A percentile compares a stretch with the other conserved stretches of the same genome.
Evolutionary conservation across 2,113 vertebrate species (phyloP).

Genomic region (Ammodytes marinus): DNA sequence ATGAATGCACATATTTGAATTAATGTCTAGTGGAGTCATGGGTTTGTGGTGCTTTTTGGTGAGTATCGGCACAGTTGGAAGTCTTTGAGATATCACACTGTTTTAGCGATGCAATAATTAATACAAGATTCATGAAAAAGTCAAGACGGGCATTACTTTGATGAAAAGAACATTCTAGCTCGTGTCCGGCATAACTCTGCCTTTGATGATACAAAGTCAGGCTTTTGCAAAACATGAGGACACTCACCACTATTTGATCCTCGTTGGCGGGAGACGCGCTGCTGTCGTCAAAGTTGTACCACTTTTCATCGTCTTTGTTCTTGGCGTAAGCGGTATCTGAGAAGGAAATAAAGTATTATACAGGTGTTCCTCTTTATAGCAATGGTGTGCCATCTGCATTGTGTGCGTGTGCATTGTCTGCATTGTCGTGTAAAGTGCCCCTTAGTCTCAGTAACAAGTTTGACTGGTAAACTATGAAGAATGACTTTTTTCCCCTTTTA

Average conservation of each 20-base stretch:
- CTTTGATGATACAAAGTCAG: constrained; percentile 3
- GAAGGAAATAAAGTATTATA: neutral
- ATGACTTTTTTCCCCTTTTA: too few species aligned
- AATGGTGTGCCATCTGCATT: neutral
- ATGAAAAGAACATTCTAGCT: neutral
- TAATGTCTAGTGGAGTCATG: neutral
- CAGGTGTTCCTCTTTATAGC: neutral
- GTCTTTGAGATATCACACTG: neutral
- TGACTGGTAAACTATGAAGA: too few species aligned
- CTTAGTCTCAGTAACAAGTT: too few species aligned
- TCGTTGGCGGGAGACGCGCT: constrained; percentile 94
- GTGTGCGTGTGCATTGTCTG: neutral
- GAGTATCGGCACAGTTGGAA: neutral
- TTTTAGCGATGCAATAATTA: neutral
- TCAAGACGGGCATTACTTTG: neutral
- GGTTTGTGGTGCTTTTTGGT: neutral
- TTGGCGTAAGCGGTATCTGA: constrained; percentile 97
- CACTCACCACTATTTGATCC: constrained; percentile 98
- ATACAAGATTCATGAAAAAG: neutral
- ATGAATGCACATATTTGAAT: neutral
- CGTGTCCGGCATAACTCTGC: neutral
- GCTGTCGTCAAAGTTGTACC: constrained; percentile 99
- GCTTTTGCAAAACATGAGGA: constrained; percentile 8
- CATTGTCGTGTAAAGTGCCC: too few species aligned
- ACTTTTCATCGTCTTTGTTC: constrained; percentile 96